A percentile compares a stretch with the other conserved stretches of the same genome.
Evolutionary conservation across 1,140 invertebrate genomes (phyloP).

Genomic region (Microplitis demolitor): DNA sequence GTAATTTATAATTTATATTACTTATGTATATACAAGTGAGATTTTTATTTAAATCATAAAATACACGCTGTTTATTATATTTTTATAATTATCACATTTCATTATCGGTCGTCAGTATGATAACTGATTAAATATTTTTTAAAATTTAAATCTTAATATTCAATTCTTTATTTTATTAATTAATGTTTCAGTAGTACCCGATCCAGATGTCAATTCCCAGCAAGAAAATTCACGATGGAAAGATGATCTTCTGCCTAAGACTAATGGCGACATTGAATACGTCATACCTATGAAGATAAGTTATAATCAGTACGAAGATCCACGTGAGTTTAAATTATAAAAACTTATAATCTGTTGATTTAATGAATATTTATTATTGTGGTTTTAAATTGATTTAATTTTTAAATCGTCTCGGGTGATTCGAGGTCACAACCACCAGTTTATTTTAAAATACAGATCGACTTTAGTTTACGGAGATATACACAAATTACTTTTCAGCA

Average conservation of each 20-base stretch:
- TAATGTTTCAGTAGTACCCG: background rate
- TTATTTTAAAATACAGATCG: too few relatives aligned
- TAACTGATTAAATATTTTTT: too few relatives aligned
- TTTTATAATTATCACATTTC: too few relatives aligned
- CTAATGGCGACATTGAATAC: constrained; percentile 44
- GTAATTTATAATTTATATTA: background rate
- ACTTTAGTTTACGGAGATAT: too few relatives aligned
- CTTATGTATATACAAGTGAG: background rate
- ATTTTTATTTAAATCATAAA: background rate
- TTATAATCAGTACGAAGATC: constrained; percentile 54
- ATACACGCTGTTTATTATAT: too few relatives aligned
- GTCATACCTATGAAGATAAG: constrained; percentile 48
- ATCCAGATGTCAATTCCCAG: background rate
- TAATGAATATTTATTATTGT: background rate
- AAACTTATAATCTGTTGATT: background rate
- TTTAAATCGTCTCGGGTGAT: too few relatives aligned
- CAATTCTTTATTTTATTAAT: too few relatives aligned
- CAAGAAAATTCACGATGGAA: background rate
- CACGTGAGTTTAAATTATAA: constrained; percentile 43
- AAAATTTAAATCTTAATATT: too few relatives aligned
- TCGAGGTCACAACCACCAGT: too few relatives aligned
- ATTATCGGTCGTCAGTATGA: too few relatives aligned
- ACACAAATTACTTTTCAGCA: too few relatives aligned
- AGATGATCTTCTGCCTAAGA: background rate
- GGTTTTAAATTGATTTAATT: background rate